Percentiles rank a stretch among this genome's conserved stretches.
phyloP scores from a whole-genome alignment of 1,140 invertebrate genomes.

The Patella vulgata region DNA sequence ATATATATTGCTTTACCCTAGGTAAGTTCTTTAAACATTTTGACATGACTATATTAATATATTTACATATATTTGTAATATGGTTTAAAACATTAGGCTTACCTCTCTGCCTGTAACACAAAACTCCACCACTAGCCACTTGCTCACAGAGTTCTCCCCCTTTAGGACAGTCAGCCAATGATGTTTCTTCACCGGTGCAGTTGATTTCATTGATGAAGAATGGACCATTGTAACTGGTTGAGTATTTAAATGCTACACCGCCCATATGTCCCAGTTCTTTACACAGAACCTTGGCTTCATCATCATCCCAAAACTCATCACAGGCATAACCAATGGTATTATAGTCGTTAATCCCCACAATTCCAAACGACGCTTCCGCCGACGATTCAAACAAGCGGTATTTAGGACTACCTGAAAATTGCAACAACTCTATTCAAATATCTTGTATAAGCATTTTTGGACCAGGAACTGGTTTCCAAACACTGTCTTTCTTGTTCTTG shows the following conservation, averaged over 20 bases:
- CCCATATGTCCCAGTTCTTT: constrained; percentile 24
- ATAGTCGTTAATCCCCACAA: constrained; percentile 25
- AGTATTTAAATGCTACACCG: constrained; percentile 10
- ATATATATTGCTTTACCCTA: no score
- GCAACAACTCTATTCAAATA: no score
- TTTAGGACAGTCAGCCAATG: constrained; percentile 29
- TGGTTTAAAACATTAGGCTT: no score
- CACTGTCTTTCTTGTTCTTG: no score
- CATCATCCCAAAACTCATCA: constrained; percentile 37
- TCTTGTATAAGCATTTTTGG: no score
- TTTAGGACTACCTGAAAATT: constrained; percentile 11
- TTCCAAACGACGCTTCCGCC: no score
- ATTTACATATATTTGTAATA: no score
- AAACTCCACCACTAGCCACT: constrained; percentile 29
- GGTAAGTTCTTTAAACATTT: no score
- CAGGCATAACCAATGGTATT: constrained; percentile 46
- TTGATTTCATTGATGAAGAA: constrained; percentile 26
- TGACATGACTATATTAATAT: no score
- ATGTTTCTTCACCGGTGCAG: constrained; percentile 31
- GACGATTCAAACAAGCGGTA: no score
- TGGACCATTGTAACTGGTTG: constrained; percentile 13
- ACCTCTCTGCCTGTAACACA: constrained; percentile 39
- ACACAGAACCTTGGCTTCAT: constrained; percentile 43
- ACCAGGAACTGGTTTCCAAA: no score
- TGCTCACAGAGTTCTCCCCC: constrained; percentile 27